Base-by-base conservation (phyloP, 1,140 invertebrate species). In the Drosophila insularis region DNA sequence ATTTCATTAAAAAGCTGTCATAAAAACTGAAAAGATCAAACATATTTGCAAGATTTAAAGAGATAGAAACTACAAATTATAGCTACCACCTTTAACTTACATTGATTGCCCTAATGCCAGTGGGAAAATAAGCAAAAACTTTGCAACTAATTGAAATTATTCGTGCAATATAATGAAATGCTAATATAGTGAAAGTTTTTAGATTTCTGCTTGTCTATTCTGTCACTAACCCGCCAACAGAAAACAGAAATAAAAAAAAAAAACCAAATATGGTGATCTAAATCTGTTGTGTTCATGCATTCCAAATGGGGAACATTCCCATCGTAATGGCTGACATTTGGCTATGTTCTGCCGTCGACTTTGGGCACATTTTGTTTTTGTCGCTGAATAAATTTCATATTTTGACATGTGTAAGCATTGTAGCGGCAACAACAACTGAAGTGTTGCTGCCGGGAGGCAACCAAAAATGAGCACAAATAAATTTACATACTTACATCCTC, bases 391-490 rank as follows among this genome's bases (percentile, higher is more conserved):
- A 89, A 89, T 89, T 89, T 84, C 89, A 89, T 89, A 89, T 89
- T 89, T 89, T 89, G 85, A 89, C 84, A 89, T 89, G 89, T 89
- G 84, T 89, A 89, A 89, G 84, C 80, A 78, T 61, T 68, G 77
- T 66, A 64, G 46, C 75, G 62, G 31, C 75, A 46, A 70, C 61
- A 68, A 43, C 66, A 71, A 17, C 61, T 40, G 39, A 17, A 50
- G 37, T 54, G 37, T 21, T 40, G 55, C n/a, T 14, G 46, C 50
- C 14, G 40, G 59, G 59, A 54, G 60, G 46, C 66, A 50, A 65
- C 86, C 43, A 89, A 74, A 90, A 89, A 89, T 89, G 80, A 90
- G 86, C 81, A 81, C 85, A 89, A 89, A 89, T 89, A 89, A 89
- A 89, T 85, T 89, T 79, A 74, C 78, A 89, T 89, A 50, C 43